A percentile compares a stretch with the other conserved stretches of the same genome.
Evolutionary conservation across 1,140 invertebrate species (phyloP).

Genomic region (Neomicropteryx cornuta): DNA sequence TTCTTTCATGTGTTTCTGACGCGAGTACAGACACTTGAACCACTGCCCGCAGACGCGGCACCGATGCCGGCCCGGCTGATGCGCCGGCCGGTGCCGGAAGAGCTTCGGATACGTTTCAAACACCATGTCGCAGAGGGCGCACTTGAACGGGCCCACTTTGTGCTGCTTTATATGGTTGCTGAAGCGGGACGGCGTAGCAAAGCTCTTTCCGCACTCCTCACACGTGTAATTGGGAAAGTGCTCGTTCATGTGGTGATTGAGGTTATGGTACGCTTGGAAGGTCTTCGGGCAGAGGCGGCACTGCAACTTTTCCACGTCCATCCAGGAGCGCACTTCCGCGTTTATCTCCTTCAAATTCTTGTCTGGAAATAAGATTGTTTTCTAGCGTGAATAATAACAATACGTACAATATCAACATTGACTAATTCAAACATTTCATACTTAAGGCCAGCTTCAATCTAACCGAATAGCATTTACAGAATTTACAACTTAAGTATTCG

Average conservation of each 20-base stretch:
- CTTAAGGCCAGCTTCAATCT: no score
- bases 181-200: constrained; percentile 22
- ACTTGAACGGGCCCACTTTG: constrained; percentile 15
- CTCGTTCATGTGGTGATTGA: constrained; percentile 17
- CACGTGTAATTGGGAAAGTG: constrained; percentile 15
- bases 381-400: no score
- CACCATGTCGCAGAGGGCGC: constrained; percentile 19
- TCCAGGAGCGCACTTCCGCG: no score
- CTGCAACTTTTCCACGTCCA: constrained; percentile 11
- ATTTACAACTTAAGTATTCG: no score
- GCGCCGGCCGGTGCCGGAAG: constrained; percentile 28
- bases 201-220: constrained; percentile 22
- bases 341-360: no score
- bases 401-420: no score
- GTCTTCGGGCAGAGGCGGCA: constrained; percentile 20
- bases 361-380: no score
- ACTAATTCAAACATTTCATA: no score
- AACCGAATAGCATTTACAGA: no score
- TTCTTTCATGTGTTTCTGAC: constrained; percentile 33
- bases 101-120: constrained; percentile 30
- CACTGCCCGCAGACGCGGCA: constrained; percentile 37
- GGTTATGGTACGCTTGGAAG: constrained; percentile 10
- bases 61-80: constrained; percentile 24
- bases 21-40: constrained; percentile 36
- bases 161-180: constrained; percentile 22